Percentiles rank a stretch among this genome's conserved stretches.
phyloP scores from a whole-genome alignment of 2,113 vertebrate species.

The Bombycilla garrulus region DNA sequence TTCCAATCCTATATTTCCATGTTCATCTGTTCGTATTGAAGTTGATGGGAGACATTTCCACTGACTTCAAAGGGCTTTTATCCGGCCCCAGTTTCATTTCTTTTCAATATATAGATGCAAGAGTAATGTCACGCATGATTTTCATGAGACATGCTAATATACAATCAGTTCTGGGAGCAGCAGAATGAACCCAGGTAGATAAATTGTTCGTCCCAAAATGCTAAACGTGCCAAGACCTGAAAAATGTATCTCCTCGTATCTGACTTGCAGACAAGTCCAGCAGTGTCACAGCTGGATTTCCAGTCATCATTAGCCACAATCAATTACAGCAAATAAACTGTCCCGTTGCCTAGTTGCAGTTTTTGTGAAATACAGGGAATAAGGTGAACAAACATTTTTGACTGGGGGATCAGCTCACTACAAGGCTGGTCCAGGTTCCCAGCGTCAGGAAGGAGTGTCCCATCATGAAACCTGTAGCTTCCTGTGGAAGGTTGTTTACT shows the following conservation, averaged over 20 bases:
- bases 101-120: slow-evolving; percentile 26
- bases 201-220: slow-evolving; percentile 20
- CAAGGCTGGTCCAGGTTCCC: background rate
- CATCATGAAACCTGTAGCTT: background rate
- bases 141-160: slow-evolving; percentile 25
- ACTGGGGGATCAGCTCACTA: background rate
- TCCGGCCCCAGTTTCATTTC: background rate
- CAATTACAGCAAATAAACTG: background rate
- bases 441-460: background rate
- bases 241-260: background rate
- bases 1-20: background rate
- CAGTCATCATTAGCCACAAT: background rate
- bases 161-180: slow-evolving; percentile 18
- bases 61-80: slow-evolving; percentile 11
- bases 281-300: background rate
- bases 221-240: background rate
- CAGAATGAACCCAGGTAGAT: slow-evolving; percentile 18
- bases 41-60: slow-evolving; percentile 31
- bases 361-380: background rate
- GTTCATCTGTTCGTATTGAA: background rate
- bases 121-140: slow-evolving; percentile 46
- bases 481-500: background rate
- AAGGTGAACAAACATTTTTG: background rate
- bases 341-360: fast-evolving
- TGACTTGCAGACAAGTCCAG: background rate